Evolutionary conservation across 2,113 vertebrate genomes (phyloP).

Genomic region (Vicugna pacos): DNA sequence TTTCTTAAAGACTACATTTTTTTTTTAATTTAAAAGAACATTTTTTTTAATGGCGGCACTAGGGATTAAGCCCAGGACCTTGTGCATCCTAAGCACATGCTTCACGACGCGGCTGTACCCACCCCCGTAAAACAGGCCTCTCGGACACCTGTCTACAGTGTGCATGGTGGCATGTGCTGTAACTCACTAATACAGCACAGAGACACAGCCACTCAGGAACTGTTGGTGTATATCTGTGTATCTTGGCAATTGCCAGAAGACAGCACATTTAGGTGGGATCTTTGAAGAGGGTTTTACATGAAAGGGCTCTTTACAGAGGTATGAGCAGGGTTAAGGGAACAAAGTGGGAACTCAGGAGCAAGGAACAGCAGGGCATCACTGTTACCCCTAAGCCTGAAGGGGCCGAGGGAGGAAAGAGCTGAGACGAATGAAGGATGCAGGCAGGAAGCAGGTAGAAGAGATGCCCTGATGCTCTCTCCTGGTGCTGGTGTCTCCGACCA

Average conservation of each 20-base stretch:
- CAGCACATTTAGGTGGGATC: neutral
- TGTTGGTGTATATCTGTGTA: neutral
- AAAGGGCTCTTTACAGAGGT: neutral
- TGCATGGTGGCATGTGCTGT: accelerated
- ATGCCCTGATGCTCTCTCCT: neutral
- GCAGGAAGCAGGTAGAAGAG: too few relatives aligned
- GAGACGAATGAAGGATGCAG: neutral
- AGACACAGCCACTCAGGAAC: neutral
- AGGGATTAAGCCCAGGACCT: too few relatives aligned
- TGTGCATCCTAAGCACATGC: too few relatives aligned
- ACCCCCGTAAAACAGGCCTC: neutral
- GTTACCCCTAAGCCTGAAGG: neutral
- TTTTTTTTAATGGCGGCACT: too few relatives aligned
- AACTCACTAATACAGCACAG: neutral
- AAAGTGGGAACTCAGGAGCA: neutral
- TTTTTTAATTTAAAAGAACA: too few relatives aligned
- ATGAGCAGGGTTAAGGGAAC: neutral
- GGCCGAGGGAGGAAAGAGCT: neutral
- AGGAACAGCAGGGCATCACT: neutral
- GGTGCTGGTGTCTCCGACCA: neutral
- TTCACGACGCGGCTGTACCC: too few relatives aligned
- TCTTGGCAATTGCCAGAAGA: neutral
- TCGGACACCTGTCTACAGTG: too few relatives aligned
- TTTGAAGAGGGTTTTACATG: neutral
- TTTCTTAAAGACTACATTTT: too few relatives aligned